Conservation (phyloP, 1,140 invertebrate genomes). For the Conus betulinus region DNA sequence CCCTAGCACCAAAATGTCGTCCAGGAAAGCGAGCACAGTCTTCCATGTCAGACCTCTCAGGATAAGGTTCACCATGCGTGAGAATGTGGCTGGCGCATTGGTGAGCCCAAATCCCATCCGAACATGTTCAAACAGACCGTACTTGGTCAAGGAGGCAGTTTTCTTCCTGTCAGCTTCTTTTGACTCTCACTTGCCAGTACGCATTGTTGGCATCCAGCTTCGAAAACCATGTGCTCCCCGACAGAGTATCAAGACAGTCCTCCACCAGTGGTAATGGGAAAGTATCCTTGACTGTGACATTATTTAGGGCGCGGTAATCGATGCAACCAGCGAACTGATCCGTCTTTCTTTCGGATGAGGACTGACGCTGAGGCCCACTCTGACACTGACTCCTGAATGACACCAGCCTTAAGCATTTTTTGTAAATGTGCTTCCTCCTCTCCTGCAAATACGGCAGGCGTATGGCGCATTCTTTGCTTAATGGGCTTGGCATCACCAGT, state of each 20-base stretch:
- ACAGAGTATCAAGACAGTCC: slow-evolving; percentile 52
- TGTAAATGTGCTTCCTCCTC: slow-evolving; percentile 40
- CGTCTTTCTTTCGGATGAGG: slow-evolving; percentile 78
- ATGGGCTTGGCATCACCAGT: slow-evolving; percentile 38
- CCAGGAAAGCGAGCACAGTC: slow-evolving; percentile 23
- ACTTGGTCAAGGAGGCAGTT: slow-evolving; percentile 49
- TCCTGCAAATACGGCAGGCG: slow-evolving; percentile 34
- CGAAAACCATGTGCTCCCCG: slow-evolving; percentile 28
- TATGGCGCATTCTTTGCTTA: slow-evolving; percentile 33
- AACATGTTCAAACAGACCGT: slow-evolving; percentile 45
- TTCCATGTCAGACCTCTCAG: slow-evolving; percentile 27
- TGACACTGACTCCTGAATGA: slow-evolving; percentile 49
- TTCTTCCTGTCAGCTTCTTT: slow-evolving; percentile 39
- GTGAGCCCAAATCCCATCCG: slow-evolving; percentile 50
- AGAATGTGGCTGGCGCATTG: slow-evolving; percentile 39
- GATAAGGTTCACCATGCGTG: slow-evolving; percentile 1
- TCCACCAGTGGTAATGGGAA: slow-evolving; percentile 78
- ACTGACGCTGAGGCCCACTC: no score
- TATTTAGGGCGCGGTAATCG: slow-evolving; percentile 77
- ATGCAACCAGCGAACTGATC: slow-evolving; percentile 74
- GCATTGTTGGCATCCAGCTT: slow-evolving; percentile 38
- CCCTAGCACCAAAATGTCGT: slow-evolving; percentile 28
- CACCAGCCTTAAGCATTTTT: slow-evolving; percentile 43
- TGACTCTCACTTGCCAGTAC: slow-evolving; percentile 44
- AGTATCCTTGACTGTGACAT: slow-evolving; percentile 72